Percentiles rank a stretch among this genome's conserved stretches.
Conservation (phyloP, 2,797 vertebrate species). For the Neoniphon sammara region DNA sequence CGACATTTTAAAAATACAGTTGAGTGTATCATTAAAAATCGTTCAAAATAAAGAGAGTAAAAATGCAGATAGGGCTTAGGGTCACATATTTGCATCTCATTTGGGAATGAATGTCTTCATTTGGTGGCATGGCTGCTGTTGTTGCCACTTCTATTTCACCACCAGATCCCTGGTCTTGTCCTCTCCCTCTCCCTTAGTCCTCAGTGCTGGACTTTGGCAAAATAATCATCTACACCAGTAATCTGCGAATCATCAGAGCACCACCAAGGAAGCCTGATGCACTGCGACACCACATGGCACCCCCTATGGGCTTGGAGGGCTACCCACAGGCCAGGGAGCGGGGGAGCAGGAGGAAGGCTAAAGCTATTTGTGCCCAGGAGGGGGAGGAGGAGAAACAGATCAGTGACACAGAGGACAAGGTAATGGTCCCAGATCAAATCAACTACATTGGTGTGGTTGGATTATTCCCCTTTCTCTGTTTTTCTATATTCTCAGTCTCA, state of each 20-base stretch:
- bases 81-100: too few species aligned
- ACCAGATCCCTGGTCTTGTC: background rate
- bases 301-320: slow-evolving; percentile 75
- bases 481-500: slow-evolving; percentile 19
- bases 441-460: slow-evolving; percentile 27
- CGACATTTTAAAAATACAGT: background rate
- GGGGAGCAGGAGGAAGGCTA: slow-evolving; percentile 62
- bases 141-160: background rate
- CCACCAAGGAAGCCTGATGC: slow-evolving; percentile 85
- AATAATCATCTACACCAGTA: slow-evolving; percentile 98
- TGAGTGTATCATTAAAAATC: too few species aligned
- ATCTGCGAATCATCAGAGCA: slow-evolving; percentile 93
- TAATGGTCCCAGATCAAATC: slow-evolving; percentile 67
- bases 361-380: slow-evolving; percentile 41
- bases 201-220: slow-evolving; percentile 94
- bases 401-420: slow-evolving; percentile 63
- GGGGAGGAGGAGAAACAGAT: slow-evolving; percentile 53
- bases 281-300: slow-evolving; percentile 38
- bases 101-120: too few species aligned
- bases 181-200: slow-evolving; percentile 66
- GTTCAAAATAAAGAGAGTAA: too few species aligned
- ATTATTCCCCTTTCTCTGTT: slow-evolving; percentile 45
- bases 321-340: slow-evolving; percentile 70
- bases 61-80: too few species aligned
- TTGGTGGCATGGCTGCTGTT: too few species aligned